Evolutionary conservation across 37 sponge, comb jelly and placozoan species (phyloP).

Genomic region (Hormiphora californensis): DNA sequence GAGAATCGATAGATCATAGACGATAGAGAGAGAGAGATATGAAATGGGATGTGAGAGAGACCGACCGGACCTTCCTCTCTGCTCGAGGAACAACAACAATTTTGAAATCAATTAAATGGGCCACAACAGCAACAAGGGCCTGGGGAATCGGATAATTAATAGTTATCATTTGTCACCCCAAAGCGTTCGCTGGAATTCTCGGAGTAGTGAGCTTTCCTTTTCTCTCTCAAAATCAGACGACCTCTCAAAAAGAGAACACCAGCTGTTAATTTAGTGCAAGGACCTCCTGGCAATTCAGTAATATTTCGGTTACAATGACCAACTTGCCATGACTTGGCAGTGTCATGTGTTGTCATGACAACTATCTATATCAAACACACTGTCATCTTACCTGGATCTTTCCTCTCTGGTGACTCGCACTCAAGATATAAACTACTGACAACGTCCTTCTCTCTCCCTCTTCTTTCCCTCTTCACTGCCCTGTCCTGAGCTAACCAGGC

Average conservation of each 20-base stretch:
- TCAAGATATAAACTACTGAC: no score
- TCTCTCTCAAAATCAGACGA: constrained; percentile 30
- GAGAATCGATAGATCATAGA: not conserved
- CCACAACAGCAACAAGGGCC: not conserved
- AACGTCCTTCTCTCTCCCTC: no score
- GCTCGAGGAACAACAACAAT: not conserved
- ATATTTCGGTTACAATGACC: no score
- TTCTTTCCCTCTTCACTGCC: no score
- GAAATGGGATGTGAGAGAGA: not conserved
- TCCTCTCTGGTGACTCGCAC: no score
- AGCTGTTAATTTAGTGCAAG: no score
- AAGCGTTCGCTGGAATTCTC: not conserved
- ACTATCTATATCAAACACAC: no score
- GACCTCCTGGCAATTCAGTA: no score
- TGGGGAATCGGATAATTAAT: not conserved
- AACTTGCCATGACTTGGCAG: no score
- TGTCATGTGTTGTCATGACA: no score
- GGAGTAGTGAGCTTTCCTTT: not conserved
- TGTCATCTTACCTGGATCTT: no score
- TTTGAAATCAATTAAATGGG: not conserved
- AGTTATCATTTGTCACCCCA: constrained; percentile 10
- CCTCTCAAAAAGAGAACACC: constrained; percentile 14
- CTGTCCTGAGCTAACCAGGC: no score
- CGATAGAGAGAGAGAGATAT: not conserved
- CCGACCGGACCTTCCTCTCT: not conserved